Conservation (phyloP, 1,140 invertebrate species). For the Andrena cerasifolii region DNA sequence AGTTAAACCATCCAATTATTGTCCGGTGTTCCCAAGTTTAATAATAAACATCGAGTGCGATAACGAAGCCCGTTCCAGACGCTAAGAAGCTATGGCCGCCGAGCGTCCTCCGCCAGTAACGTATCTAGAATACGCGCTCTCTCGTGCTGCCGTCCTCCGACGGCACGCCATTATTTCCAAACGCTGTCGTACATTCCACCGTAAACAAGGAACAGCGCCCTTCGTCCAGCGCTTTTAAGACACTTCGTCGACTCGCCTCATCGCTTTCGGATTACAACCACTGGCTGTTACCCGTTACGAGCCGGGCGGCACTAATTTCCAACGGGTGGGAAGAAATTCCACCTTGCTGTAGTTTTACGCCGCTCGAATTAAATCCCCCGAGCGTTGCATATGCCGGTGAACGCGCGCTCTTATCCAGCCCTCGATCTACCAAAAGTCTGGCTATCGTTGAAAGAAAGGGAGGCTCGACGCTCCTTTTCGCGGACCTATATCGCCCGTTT, state of each 20-base stretch:
- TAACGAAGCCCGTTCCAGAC: constrained; percentile 66
- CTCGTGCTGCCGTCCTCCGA: not conserved
- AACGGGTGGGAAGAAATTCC: not conserved
- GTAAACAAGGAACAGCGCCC: not conserved
- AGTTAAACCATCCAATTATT: constrained; percentile 54
- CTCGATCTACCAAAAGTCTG: too few species aligned
- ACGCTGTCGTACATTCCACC: not conserved
- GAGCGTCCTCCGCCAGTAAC: constrained; percentile 29
- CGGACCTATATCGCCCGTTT: not conserved
- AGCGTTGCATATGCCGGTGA: too few species aligned
- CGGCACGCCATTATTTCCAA: constrained; percentile 20
- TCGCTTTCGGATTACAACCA: not conserved
- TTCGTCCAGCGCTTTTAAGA: not conserved
- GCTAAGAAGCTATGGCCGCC: constrained; percentile 1
- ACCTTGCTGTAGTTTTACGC: too few species aligned
- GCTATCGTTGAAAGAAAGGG: not conserved
- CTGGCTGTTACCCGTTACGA: constrained; percentile 7
- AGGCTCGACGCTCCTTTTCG: not conserved
- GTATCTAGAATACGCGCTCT: constrained; percentile 29
- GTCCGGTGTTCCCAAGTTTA: constrained; percentile 49
- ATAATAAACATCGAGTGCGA: constrained; percentile 71
- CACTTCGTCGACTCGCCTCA: not conserved
- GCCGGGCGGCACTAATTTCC: not conserved
- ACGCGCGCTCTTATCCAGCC: too few species aligned
- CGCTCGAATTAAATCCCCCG: too few species aligned